phyloP scores from a whole-genome alignment of 2,888 invertebrate species.

The Apodemia zela region DNA sequence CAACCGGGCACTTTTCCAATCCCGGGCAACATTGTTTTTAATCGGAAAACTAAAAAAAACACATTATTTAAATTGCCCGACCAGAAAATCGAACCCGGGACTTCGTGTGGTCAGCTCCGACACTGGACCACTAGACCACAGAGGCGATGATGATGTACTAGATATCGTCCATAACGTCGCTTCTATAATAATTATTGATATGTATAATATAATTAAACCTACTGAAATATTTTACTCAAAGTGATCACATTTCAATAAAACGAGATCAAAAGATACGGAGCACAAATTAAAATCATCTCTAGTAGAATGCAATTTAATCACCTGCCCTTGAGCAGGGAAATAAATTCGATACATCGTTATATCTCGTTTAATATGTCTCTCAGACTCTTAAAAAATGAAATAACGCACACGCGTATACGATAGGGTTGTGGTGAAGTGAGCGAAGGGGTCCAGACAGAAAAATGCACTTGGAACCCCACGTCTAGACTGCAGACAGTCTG shows the following conservation, averaged over 20 bases:
- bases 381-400: slow-evolving; percentile 56
- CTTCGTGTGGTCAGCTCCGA: no score
- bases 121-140: no score
- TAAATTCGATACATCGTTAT: slow-evolving; percentile 24
- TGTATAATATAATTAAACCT: no score
- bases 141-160: no score
- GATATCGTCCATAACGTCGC: no score
- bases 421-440: slow-evolving; percentile 49
- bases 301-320: not conserved
- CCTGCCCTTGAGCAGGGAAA: slow-evolving; percentile 23
- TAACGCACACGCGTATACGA: slow-evolving; percentile 61
- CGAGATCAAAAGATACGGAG: not conserved
- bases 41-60: no score
- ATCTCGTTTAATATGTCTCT: slow-evolving; percentile 21
- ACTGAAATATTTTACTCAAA: not conserved
- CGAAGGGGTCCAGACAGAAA: slow-evolving; percentile 73
- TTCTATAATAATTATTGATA: no score
- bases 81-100: no score
- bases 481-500: slow-evolving; percentile 72
- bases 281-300: slow-evolving; percentile 1
- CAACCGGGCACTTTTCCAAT: no score
- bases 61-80: no score
- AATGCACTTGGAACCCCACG: slow-evolving; percentile 75
- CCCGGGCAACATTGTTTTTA: no score
- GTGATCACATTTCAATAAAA: not conserved